A percentile compares a stretch with the other conserved stretches of the same genome.
Conservation (phyloP, 2,888 invertebrate species). For the Xanthia icteritia region DNA sequence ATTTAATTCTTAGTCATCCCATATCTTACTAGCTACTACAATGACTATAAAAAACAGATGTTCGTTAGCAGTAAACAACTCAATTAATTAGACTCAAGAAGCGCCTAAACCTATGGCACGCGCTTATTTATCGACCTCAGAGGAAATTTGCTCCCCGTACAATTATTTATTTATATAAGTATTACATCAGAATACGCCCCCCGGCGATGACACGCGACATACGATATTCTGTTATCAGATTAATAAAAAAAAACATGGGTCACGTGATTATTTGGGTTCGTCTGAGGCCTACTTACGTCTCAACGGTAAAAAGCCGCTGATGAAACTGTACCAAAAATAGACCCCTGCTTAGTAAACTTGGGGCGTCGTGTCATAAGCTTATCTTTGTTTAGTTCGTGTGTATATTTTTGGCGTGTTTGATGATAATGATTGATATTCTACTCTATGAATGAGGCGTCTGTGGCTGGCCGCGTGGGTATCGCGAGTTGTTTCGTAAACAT, state of each 20-base stretch:
- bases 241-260: constrained; percentile 20
- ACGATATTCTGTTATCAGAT: constrained; percentile 36
- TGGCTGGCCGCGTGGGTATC: background rate
- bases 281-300: background rate
- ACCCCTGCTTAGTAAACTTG: constrained; percentile 37
- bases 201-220: constrained; percentile 9
- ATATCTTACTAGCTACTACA: background rate
- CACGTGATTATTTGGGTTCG: constrained; percentile 42
- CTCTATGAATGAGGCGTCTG: constrained; percentile 14
- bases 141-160: background rate
- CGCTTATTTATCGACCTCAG: constrained; percentile 21
- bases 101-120: constrained; percentile 7
- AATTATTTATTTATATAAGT: constrained; percentile 32
- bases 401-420: constrained; percentile 19
- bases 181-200: constrained; percentile 48
- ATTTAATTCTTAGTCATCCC: background rate
- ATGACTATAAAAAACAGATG: background rate
- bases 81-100: constrained; percentile 3
- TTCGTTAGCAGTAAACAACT: constrained; percentile 26
- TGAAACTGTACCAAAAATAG: constrained; percentile 54
- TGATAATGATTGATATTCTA: background rate
- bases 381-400: constrained; percentile 38
- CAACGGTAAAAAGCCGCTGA: constrained; percentile 18
- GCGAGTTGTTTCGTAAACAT: constrained; percentile 22
- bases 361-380: constrained; percentile 47